Evolutionary conservation across 64 coral and sea anemone species (phyloP).

Genomic region (Catalaphyllia jardinei): DNA sequence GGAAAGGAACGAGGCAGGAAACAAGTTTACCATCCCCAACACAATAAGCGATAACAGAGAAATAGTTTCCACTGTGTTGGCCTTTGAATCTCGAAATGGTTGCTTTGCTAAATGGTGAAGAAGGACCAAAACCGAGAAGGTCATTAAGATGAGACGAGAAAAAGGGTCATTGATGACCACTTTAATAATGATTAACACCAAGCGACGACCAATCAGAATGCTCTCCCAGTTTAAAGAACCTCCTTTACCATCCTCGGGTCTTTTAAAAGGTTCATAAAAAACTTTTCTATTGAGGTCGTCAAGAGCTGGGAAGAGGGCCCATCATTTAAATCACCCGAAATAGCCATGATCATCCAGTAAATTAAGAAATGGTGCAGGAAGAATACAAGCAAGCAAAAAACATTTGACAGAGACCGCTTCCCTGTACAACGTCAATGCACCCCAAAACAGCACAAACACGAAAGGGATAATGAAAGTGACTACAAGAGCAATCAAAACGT

Average conservation of each 20-base stretch:
- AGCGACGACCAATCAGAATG: conserved; percentile 43
- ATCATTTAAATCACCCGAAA: background rate
- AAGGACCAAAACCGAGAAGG: conserved; percentile 24
- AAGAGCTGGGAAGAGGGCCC: background rate
- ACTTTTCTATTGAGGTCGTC: background rate
- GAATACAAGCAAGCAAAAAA: conserved; percentile 49
- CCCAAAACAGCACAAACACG: conserved; percentile 51
- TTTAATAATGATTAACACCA: conserved; percentile 14
- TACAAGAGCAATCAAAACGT: conserved; percentile 49
- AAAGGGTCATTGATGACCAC: conserved; percentile 16
- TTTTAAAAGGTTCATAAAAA: conserved; percentile 32
- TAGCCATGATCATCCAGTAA: background rate
- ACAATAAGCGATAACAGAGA: conserved; percentile 6
- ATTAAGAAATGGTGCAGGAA: conserved; percentile 55
- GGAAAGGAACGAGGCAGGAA: background rate
- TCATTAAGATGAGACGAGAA: background rate
- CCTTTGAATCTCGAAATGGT: conserved; percentile 1
- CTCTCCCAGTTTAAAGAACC: conserved; percentile 43
- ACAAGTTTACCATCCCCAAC: background rate
- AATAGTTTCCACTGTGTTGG: conserved; percentile 4
- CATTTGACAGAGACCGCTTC: conserved; percentile 45
- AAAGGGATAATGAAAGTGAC: conserved; percentile 61
- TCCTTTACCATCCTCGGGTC: background rate
- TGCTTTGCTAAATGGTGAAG: conserved; percentile 16
- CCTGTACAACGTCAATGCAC: conserved; percentile 44